A percentile compares a stretch with the other conserved stretches of the same genome.
Evolutionary conservation across 2,797 vertebrate genomes (phyloP).

Genomic region (Haliaeetus albicilla): DNA sequence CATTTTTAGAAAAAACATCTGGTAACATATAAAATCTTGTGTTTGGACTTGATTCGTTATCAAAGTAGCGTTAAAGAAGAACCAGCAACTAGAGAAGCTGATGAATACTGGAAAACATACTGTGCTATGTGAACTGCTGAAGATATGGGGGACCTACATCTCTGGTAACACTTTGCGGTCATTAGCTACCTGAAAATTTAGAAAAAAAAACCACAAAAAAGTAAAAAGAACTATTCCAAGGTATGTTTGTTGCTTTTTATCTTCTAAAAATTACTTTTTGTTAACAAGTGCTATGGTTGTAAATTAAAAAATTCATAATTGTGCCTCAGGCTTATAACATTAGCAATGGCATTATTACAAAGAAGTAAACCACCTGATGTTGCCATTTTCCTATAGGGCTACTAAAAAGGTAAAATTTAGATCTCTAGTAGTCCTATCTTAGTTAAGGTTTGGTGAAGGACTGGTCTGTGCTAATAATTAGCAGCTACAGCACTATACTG

Average conservation of each 20-base stretch:
- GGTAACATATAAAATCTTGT: slow-evolving; percentile 64
- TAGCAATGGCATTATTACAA: neutral
- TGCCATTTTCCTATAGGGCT: neutral
- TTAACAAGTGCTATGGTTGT: neutral
- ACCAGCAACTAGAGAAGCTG: slow-evolving; percentile 60
- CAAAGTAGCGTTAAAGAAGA: slow-evolving; percentile 69
- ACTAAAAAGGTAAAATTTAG: neutral
- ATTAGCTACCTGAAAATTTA: neutral
- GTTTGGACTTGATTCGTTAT: slow-evolving; percentile 65
- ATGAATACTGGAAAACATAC: slow-evolving; percentile 72
- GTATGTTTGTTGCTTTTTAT: neutral
- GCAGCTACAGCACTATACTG: neutral
- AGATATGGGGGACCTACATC: slow-evolving; percentile 65
- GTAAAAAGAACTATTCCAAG: neutral
- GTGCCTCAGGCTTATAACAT: neutral
- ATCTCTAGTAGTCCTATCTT: neutral
- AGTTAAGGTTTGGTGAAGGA: neutral
- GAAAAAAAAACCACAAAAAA: rapidly evolving
- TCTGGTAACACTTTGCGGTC: slow-evolving; percentile 15
- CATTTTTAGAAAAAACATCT: slow-evolving; percentile 62
- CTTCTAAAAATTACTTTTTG: neutral
- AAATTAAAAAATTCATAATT: neutral
- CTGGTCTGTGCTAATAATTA: neutral
- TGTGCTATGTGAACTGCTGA: slow-evolving; percentile 68
- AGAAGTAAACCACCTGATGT: neutral